Evolutionary conservation across 2,888 invertebrate genomes (phyloP), one percentile per base, ranked within the genome.

Genomic region (Rugalucina vietnamica): DNA sequence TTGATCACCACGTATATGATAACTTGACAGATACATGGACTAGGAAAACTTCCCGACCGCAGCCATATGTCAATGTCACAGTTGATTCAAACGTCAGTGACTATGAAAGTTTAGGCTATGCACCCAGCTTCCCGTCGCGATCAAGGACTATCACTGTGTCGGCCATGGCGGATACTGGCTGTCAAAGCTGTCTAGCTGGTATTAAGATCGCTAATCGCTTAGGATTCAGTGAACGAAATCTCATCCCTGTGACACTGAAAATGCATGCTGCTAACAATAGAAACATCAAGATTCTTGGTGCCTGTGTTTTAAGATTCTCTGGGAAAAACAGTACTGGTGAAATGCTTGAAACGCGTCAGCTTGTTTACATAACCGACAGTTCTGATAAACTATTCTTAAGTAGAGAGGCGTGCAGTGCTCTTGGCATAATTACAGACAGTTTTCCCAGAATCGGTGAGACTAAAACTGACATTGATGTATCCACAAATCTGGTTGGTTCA

Each of bases 221-320:
- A 29, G 89, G 90, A 1, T 77, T 91, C 5, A 37, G 24, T 0
- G 32, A 76, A 60, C 32, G 49, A 32, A 85, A 91, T 80, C 86
- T 92, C 21, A 88, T 91, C n/a, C 90, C 90, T n/a, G 91, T 91
- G 21, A 89, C 81, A 10, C 87, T 90, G 88, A 82, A 81, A 29
- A 91, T 92, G 89, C 88, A 89, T 57, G 88, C 90, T 14, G 92
- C 91, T 3, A 90, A 89, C 75, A 87, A 87, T 72, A 74, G 81
- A 24, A 85, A 88, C 21, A 92, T 92, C 36, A 76, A 57, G 3
- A 91, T 91, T 71, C 76, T 91, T 60, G 91, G 92, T 3, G 92
- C 92, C 5, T 39, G 82, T 8, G 43, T 90, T n/a, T 83, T 90
- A 10, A 79, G 89, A 0, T 50, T 92, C 14, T 85, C 88, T 27